phyloP scores from a whole-genome alignment of 1,140 invertebrate species.

The Leptinotarsa texana region DNA sequence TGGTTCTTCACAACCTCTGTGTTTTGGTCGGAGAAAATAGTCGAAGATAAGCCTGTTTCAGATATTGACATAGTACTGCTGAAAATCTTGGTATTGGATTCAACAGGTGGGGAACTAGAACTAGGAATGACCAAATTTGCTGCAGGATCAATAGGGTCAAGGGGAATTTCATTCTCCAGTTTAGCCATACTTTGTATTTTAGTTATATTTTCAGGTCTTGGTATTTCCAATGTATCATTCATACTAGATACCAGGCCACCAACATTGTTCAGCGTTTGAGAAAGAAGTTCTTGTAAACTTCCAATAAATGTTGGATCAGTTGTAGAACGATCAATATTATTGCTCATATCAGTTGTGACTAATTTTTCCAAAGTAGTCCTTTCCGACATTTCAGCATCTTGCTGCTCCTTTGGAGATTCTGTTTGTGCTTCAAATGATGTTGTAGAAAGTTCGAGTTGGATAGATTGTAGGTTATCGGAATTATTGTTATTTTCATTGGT shows the following conservation, averaged over 20 bases:
- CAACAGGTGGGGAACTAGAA: no score
- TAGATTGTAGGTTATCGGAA: no score
- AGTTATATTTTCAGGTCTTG: constrained; percentile 33
- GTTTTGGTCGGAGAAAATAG: no score
- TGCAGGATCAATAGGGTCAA: constrained; percentile 24
- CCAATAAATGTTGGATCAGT: constrained; percentile 29
- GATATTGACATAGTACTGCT: no score
- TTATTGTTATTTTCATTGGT: no score
- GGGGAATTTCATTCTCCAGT: constrained; percentile 55
- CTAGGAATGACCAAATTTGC: not conserved
- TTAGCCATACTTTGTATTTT: constrained; percentile 52
- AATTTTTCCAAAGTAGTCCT: not conserved
- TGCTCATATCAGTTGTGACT: not conserved
- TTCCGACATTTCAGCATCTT: not conserved
- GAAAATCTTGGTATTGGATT: no score
- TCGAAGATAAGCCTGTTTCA: no score
- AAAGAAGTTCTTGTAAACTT: constrained; percentile 49
- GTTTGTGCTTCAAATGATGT: no score
- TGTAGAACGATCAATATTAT: constrained; percentile 16
- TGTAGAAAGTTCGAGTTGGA: no score
- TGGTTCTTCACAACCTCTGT: no score
- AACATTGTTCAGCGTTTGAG: constrained; percentile 45
- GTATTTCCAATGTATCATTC: constrained; percentile 31
- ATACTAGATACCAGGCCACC: constrained; percentile 29
- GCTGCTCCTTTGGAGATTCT: no score